phyloP scores from a whole-genome alignment of 1,140 invertebrate species.

The Choristoneura fumiferana region DNA sequence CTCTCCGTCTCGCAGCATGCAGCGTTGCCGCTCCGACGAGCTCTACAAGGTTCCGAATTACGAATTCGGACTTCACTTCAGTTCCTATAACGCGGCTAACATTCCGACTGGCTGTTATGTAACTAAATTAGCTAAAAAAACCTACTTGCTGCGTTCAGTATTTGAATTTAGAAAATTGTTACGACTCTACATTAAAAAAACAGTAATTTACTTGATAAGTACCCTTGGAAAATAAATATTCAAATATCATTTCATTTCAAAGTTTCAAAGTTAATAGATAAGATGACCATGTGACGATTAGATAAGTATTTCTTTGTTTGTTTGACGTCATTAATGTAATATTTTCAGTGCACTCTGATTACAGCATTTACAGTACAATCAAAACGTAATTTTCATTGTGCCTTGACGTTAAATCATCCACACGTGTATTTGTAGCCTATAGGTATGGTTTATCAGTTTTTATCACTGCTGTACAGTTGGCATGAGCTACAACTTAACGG shows the following conservation, averaged over 20 bases:
- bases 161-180: neutral
- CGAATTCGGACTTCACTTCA: slow-evolving; percentile 34
- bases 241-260: neutral
- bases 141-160: neutral
- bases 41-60: slow-evolving; percentile 24
- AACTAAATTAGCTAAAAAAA: too few species aligned
- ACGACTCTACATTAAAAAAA: too few species aligned
- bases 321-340: slow-evolving; percentile 3
- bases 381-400: slow-evolving; percentile 12
- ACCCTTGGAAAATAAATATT: neutral
- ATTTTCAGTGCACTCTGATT: slow-evolving; percentile 8
- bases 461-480: too few species aligned
- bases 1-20: slow-evolving; percentile 27
- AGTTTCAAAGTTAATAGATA: neutral
- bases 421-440: too few species aligned
- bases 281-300: slow-evolving; percentile 7
- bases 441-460: too few species aligned
- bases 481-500: too few species aligned
- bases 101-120: neutral
- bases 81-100: slow-evolving; percentile 1
- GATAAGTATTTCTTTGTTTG: slow-evolving; percentile 5
- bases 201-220: too few species aligned
- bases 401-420: too few species aligned
- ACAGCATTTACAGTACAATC: slow-evolving; percentile 5
- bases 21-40: slow-evolving; percentile 57